phyloP scores from a whole-genome alignment of 2,888 invertebrate species.

The Salpingus planirostris region DNA sequence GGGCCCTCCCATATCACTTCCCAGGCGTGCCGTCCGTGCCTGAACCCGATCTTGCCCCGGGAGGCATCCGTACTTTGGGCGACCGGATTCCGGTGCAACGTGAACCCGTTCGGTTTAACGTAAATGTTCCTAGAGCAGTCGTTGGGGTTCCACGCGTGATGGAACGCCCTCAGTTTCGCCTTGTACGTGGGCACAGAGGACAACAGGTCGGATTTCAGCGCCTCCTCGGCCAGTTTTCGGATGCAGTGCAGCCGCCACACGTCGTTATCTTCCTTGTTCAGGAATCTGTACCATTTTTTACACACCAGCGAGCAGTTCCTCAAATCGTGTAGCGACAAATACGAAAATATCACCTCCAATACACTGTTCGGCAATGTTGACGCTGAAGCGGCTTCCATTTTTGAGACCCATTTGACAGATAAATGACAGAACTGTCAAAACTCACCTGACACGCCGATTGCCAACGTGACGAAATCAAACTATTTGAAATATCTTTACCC shows the following conservation, averaged over 20 bases:
- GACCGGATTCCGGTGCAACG: conserved; percentile 94
- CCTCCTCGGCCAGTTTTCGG: conserved; percentile 76
- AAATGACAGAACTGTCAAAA: too few relatives aligned
- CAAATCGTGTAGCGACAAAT: conserved; percentile 77
- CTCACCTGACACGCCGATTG: too few relatives aligned
- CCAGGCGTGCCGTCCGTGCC: conserved; percentile 92
- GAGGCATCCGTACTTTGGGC: conserved; percentile 97
- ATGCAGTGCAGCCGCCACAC: conserved; percentile 90
- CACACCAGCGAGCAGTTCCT: conserved; percentile 87
- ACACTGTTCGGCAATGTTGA: conserved; percentile 68
- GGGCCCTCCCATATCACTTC: conserved; percentile 99
- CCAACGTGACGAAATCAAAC: too few relatives aligned
- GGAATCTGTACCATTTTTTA: conserved; percentile 83
- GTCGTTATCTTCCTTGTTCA: conserved; percentile 90
- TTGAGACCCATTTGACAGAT: too few relatives aligned
- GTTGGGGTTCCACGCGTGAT: conserved; percentile 94
- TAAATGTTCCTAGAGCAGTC: conserved; percentile 97
- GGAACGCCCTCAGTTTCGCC: conserved; percentile 86
- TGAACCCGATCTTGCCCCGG: conserved; percentile 80
- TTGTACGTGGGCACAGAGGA: conserved; percentile 84
- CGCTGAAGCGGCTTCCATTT: conserved; percentile 50
- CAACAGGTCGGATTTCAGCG: conserved; percentile 83
- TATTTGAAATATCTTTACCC: conserved; percentile 1
- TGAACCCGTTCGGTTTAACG: conserved; percentile 94
- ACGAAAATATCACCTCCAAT: conserved; percentile 85